Conservation (phyloP, 2,888 invertebrate species). For the Halictus ligatus region DNA sequence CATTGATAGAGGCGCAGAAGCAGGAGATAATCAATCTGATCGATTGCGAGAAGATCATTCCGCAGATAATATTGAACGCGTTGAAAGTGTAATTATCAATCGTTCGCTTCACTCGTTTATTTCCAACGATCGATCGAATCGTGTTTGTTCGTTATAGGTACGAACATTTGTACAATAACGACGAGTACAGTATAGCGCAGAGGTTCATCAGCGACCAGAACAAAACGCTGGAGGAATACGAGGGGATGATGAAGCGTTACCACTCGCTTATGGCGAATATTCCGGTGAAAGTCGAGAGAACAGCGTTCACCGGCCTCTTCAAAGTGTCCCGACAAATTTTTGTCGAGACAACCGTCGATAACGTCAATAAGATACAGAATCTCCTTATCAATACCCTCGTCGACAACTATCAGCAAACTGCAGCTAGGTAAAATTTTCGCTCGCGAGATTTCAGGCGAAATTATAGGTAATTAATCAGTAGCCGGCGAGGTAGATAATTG, state of each 20-base stretch:
- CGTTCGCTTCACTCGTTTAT: not conserved
- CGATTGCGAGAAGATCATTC: conserved; percentile 89
- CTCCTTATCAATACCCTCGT: conserved; percentile 90
- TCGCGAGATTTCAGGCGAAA: too few relatives aligned
- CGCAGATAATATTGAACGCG: conserved; percentile 89
- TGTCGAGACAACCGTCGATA: conserved; percentile 88
- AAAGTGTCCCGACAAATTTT: conserved; percentile 93
- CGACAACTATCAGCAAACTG: conserved; percentile 91
- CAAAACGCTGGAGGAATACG: conserved; percentile 88
- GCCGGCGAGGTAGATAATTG: too few relatives aligned
- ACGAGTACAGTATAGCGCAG: conserved; percentile 84
- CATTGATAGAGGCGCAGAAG: conserved; percentile 88
- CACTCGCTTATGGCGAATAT: conserved; percentile 87
- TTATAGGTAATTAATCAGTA: too few relatives aligned
- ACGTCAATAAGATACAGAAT: conserved; percentile 89
- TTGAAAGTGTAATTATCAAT: conserved; percentile 82
- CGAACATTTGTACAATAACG: conserved; percentile 74
- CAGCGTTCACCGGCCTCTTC: conserved; percentile 92
- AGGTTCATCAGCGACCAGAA: conserved; percentile 88
- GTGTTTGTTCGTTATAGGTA: conserved; percentile 67
- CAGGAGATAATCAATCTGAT: conserved; percentile 88
- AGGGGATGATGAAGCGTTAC: conserved; percentile 87
- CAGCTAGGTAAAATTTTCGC: conserved; percentile 85
- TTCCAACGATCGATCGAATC: not conserved
- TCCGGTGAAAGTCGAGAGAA: conserved; percentile 86